Percentiles rank a stretch among this genome's conserved stretches.
Conservation (phyloP, 1,140 invertebrate genomes). For the Listronotus oregonensis region DNA sequence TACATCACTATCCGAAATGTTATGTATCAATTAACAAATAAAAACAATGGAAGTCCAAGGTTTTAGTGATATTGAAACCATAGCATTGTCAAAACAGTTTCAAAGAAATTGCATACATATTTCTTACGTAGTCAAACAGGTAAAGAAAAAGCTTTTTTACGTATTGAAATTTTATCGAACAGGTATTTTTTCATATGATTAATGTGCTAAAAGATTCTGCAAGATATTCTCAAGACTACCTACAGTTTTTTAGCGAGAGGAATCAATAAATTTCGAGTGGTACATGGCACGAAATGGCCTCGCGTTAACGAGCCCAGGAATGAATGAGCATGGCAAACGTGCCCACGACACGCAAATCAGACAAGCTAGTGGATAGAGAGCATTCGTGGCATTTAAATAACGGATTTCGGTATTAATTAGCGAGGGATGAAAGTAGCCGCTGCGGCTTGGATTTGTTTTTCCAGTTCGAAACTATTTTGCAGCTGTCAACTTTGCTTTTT, state of each 20-base stretch:
- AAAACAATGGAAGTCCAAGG: too few species aligned
- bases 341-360: conserved; percentile 30
- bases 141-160: too few species aligned
- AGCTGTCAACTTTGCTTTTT: too few species aligned
- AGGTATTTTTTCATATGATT: conserved; percentile 4
- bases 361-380: conserved; percentile 2
- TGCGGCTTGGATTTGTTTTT: background rate
- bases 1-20: too few species aligned
- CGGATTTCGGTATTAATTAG: background rate
- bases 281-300: conserved; percentile 30
- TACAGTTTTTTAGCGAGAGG: conserved; percentile 30
- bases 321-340: conserved; percentile 25
- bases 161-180: background rate
- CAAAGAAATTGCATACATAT: too few species aligned
- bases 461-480: background rate
- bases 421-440: background rate
- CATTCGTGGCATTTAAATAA: background rate
- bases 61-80: too few species aligned
- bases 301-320: conserved; percentile 31
- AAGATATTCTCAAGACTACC: conserved; percentile 27
- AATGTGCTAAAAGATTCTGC: conserved; percentile 20
- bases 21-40: too few species aligned
- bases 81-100: too few species aligned
- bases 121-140: too few species aligned
- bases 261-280: conserved; percentile 37